A percentile compares a stretch with the other conserved stretches of the same genome.
phyloP scores from a whole-genome alignment of 1,140 invertebrate species.

The Procambarus virginalis region DNA sequence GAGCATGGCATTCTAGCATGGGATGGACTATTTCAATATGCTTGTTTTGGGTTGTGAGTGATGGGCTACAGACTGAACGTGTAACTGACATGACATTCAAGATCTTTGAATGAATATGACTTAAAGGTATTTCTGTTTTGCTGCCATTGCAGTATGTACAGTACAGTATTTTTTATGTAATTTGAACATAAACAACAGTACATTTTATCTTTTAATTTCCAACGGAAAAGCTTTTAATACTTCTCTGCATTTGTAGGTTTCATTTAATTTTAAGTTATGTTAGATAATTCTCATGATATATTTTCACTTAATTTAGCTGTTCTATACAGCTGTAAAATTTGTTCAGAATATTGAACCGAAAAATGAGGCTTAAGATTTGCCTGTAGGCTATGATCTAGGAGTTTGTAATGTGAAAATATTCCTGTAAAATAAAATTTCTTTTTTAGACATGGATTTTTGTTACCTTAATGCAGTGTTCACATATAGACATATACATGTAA shows the following conservation, averaged over 20 bases:
- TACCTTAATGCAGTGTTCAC: not conserved
- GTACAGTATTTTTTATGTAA: slow-evolving; percentile 42
- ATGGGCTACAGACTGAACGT: slow-evolving; percentile 40
- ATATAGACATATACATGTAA: too few relatives aligned
- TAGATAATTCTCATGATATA: slow-evolving; percentile 25
- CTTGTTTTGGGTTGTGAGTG: slow-evolving; percentile 63
- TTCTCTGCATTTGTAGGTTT: slow-evolving; percentile 49
- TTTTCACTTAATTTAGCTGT: slow-evolving; percentile 37
- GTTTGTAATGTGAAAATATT: slow-evolving; percentile 66
- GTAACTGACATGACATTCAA: slow-evolving; percentile 15
- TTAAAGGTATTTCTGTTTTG: slow-evolving; percentile 10
- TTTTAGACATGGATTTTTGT: slow-evolving; percentile 23
- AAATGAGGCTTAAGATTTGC: slow-evolving; percentile 59
- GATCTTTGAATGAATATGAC: slow-evolving; percentile 23
- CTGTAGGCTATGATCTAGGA: slow-evolving; percentile 63
- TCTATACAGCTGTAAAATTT: slow-evolving; percentile 2
- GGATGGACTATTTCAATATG: slow-evolving; percentile 30
- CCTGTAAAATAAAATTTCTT: slow-evolving; percentile 66
- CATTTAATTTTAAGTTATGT: slow-evolving; percentile 45
- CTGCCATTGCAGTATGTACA: slow-evolving; percentile 29
- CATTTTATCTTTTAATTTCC: slow-evolving; percentile 14
- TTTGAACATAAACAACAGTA: not conserved
- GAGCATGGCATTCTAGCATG: slow-evolving; percentile 39
- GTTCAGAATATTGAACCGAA: slow-evolving; percentile 28
- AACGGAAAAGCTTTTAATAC: slow-evolving; percentile 23